Percentiles rank a stretch among this genome's conserved stretches.
phyloP scores from a whole-genome alignment of 2,888 invertebrate species.

The Clanis bilineata region DNA sequence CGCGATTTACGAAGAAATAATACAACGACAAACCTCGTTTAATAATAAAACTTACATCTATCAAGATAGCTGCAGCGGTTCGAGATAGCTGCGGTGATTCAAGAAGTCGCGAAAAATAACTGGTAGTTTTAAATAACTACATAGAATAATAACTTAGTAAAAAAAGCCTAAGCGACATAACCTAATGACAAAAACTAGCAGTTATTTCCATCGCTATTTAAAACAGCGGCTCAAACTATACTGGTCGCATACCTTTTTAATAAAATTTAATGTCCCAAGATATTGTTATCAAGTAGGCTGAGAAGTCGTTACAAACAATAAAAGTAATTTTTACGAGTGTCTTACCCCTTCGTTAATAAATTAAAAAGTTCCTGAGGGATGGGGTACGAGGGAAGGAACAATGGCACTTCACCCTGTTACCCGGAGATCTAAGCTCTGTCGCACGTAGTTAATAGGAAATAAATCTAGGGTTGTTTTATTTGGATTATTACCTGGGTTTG shows the following conservation, averaged over 20 bases:
- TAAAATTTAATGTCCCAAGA: conserved; percentile 63
- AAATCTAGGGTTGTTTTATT: conserved; percentile 28
- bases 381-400: conserved; percentile 75
- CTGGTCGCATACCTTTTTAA: conserved; percentile 45
- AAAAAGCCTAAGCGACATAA: too few relatives aligned
- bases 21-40: too few relatives aligned
- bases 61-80: too few relatives aligned
- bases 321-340: conserved; percentile 80
- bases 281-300: conserved; percentile 81
- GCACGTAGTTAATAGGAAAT: conserved; percentile 27
- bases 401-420: conserved; percentile 73
- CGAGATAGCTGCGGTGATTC: too few relatives aligned
- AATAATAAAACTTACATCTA: too few relatives aligned
- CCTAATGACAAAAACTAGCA: too few relatives aligned
- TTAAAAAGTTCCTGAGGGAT: conserved; percentile 69
- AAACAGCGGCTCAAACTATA: conserved; percentile 36
- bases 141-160: too few relatives aligned
- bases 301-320: conserved; percentile 81
- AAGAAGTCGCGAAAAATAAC: too few relatives aligned
- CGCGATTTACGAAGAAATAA: too few relatives aligned
- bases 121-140: too few relatives aligned
- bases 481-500: background rate
- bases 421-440: conserved; percentile 67
- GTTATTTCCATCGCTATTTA: too few relatives aligned
- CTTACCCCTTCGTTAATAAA: conserved; percentile 77